Conservation (phyloP, 2,888 invertebrate species). For the Drosophila greeni region DNA sequence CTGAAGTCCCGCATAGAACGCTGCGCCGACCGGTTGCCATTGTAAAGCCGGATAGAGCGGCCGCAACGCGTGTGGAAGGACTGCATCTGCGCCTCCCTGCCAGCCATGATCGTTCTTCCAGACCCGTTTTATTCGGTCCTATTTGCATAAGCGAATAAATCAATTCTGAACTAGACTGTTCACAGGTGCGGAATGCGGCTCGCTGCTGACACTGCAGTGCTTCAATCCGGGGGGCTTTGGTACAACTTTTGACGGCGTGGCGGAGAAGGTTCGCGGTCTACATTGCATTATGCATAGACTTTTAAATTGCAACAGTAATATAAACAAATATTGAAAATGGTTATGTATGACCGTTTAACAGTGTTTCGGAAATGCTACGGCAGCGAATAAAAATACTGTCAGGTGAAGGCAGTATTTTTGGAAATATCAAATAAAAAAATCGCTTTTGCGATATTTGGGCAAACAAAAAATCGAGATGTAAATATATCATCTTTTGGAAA, state of each 20-base stretch:
- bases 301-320: constrained; percentile 22
- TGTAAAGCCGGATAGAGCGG: constrained; percentile 89
- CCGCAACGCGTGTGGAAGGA: constrained; percentile 84
- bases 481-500: no score
- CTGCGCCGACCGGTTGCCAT: constrained; percentile 90
- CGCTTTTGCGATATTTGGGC: no score
- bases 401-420: neutral
- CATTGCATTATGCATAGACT: constrained; percentile 26
- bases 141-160: constrained; percentile 26
- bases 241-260: constrained; percentile 2
- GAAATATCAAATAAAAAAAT: no score
- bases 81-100: constrained; percentile 43
- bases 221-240: neutral
- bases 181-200: constrained; percentile 6
- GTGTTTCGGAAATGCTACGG: neutral
- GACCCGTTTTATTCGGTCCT: constrained; percentile 4
- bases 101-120: constrained; percentile 42
- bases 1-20: constrained; percentile 90
- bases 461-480: no score
- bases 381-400: neutral
- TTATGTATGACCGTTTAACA: constrained; percentile 7
- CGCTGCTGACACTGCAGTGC: neutral
- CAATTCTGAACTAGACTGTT: constrained; percentile 21
- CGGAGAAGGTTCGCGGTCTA: neutral
- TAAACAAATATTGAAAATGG: constrained; percentile 22